phyloP scores from a whole-genome alignment of 2,888 invertebrate species.

The Drosophila paramelanica region DNA sequence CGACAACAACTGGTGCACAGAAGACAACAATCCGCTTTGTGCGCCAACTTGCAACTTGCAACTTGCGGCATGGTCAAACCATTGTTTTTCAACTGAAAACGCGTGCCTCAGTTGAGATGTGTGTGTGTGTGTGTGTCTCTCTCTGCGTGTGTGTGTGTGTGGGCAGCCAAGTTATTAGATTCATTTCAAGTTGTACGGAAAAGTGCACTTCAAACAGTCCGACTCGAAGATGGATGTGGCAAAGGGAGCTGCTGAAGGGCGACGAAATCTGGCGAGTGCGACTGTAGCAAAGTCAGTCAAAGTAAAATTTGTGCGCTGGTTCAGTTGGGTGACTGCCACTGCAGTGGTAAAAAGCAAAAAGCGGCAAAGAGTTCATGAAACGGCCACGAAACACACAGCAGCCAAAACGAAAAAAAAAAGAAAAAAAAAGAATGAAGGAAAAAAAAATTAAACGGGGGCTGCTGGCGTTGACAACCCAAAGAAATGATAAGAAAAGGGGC shows the following conservation, averaged over 20 bases:
- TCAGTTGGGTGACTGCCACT: conserved; percentile 2
- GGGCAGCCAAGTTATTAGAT: conserved; percentile 74
- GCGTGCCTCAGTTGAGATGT: conserved; percentile 1
- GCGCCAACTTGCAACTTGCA: conserved; percentile 42
- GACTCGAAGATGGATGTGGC: conserved; percentile 25
- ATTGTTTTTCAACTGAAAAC: conserved; percentile 60
- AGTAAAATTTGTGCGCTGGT: conserved; percentile 48
- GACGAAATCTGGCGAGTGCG: conserved; percentile 14
- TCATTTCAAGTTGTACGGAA: conserved; percentile 78
- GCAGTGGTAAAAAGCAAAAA: background rate
- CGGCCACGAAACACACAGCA: conserved; percentile 32
- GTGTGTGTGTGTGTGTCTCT: conserved; percentile 10
- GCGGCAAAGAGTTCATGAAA: conserved; percentile 46
- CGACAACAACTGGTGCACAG: conserved; percentile 56
- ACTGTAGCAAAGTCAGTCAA: conserved; percentile 69
- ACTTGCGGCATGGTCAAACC: conserved; percentile 47
- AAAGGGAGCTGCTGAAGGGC: background rate
- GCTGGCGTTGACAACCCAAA: conserved; percentile 74
- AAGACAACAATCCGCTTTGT: conserved; percentile 70
- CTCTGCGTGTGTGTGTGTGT: conserved; percentile 19
- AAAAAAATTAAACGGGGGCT: conserved; percentile 35
- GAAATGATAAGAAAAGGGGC: conserved; percentile 28
- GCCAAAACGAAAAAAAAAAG: conserved; percentile 9
- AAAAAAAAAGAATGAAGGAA: conserved; percentile 4
- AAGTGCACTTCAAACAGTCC: conserved; percentile 77